These are phyloP conservation scores for Clavelina lepadiformis DNA, from an alignment of 23 tunicate species.

Conservation along the genomic window DNA sequence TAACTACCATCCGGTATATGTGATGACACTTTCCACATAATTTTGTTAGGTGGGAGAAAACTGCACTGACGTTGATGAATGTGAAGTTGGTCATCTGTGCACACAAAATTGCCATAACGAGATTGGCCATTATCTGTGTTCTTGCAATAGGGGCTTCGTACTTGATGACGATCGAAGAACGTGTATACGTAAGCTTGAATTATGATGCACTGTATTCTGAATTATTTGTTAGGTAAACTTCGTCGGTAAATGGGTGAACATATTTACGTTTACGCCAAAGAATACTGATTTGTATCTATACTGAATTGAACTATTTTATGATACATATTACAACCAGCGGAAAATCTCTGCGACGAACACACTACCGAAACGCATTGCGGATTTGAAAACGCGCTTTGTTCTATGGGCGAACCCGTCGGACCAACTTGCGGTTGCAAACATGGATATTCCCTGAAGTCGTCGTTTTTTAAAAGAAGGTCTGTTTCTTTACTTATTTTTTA, in stretches of 20 bases:
- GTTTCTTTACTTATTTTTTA: slow-evolving; percentile 1
- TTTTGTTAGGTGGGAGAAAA: too few species aligned
- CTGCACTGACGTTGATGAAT: slow-evolving; percentile 77
- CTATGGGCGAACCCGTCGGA: slow-evolving; percentile 9
- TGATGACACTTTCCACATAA: too few species aligned
- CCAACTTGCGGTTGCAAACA: slow-evolving; percentile 29
- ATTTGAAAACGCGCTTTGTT: slow-evolving; percentile 41
- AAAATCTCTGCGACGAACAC: slow-evolving; percentile 59
- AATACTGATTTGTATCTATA: too few species aligned
- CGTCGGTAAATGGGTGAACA: too few species aligned
- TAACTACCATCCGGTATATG: too few species aligned
- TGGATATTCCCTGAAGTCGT: slow-evolving; percentile 10
- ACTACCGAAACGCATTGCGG: slow-evolving; percentile 15
- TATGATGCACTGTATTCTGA: too few species aligned
- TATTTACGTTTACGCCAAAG: too few species aligned
- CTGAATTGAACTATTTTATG: too few species aligned
- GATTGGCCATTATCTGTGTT: slow-evolving; percentile 51
- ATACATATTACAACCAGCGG: too few species aligned
- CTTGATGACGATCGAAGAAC: slow-evolving; percentile 39
- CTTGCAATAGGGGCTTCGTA: slow-evolving; percentile 49
- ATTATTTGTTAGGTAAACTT: too few species aligned
- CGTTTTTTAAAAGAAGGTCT: background rate
- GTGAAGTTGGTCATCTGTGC: slow-evolving; percentile 43
- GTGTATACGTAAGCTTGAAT: slow-evolving; percentile 71
- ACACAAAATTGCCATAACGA: slow-evolving; percentile 50